phyloP scores from a whole-genome alignment of 1,140 invertebrate genomes.

The Drosophila ficusphila region DNA sequence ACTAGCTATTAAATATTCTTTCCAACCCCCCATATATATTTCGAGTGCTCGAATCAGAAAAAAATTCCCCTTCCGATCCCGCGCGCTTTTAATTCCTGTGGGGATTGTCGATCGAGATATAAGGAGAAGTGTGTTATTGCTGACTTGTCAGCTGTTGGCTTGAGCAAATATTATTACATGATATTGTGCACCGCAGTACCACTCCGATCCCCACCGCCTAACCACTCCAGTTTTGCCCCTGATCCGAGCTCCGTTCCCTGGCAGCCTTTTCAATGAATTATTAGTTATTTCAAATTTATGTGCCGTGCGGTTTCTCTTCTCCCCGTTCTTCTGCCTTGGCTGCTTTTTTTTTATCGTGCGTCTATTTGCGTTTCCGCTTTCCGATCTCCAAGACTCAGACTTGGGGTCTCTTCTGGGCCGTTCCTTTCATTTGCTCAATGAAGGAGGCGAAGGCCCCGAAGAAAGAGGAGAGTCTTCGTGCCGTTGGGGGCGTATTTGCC shows the following conservation, averaged over 20 bases:
- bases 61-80: neutral
- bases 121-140: slow-evolving; percentile 32
- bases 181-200: slow-evolving; percentile 39
- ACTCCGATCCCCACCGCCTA: neutral
- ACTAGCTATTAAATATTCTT: slow-evolving; percentile 3
- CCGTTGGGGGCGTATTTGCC: slow-evolving; percentile 79
- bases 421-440: slow-evolving; percentile 61
- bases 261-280: slow-evolving; percentile 74
- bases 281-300: slow-evolving; percentile 81
- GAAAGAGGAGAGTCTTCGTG: slow-evolving; percentile 25
- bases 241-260: slow-evolving; percentile 13
- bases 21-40: neutral
- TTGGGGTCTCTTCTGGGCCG: slow-evolving; percentile 30
- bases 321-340: neutral
- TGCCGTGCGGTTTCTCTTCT: slow-evolving; percentile 49
- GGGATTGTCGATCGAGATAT: slow-evolving; percentile 37
- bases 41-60: neutral
- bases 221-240: slow-evolving; percentile 16
- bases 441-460: slow-evolving; percentile 28
- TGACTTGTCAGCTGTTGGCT: slow-evolving; percentile 73
- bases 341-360: slow-evolving; percentile 68
- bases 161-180: slow-evolving; percentile 80
- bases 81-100: slow-evolving; percentile 29
- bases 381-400: slow-evolving; percentile 54
- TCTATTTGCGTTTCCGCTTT: slow-evolving; percentile 80